Conservation (phyloP, 2,113 vertebrate genomes). For the Monopterus albus region DNA sequence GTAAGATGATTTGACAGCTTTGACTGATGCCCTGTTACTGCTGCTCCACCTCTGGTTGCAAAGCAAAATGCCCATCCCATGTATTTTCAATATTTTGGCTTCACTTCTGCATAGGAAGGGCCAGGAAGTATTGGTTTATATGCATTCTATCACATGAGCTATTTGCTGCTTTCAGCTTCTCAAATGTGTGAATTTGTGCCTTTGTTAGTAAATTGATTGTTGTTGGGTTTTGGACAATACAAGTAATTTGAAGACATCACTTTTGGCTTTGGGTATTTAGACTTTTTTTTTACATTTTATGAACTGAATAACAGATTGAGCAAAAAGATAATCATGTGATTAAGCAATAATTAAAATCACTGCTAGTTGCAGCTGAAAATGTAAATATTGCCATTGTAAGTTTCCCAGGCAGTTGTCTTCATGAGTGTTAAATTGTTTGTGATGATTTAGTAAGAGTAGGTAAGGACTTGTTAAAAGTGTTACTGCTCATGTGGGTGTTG, state of each 20-base stretch:
- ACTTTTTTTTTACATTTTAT: too few species aligned
- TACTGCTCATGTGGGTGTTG: constrained; percentile 3
- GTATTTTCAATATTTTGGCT: too few species aligned
- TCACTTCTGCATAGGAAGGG: too few species aligned
- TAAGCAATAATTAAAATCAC: neutral
- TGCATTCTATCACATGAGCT: too few species aligned
- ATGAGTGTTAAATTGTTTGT: neutral
- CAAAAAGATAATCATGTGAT: neutral
- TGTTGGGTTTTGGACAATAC: neutral
- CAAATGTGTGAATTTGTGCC: too few species aligned
- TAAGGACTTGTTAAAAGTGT: neutral
- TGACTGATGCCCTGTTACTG: too few species aligned
- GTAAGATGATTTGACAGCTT: too few species aligned
- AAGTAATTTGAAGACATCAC: too few species aligned
- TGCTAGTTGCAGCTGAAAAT: neutral
- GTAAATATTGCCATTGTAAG: neutral
- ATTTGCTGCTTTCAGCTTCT: neutral
- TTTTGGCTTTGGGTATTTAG: too few species aligned
- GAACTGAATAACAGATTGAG: neutral
- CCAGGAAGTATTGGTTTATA: too few species aligned
- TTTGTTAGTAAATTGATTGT: neutral
- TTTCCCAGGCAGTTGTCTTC: neutral
- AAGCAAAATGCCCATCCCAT: too few species aligned
- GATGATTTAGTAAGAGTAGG: neutral
- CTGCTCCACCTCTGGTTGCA: too few species aligned